A percentile compares a stretch with the other conserved stretches of the same genome.
Conservation (phyloP, 2,113 vertebrate genomes). For the Mohoua ochrocephala region DNA sequence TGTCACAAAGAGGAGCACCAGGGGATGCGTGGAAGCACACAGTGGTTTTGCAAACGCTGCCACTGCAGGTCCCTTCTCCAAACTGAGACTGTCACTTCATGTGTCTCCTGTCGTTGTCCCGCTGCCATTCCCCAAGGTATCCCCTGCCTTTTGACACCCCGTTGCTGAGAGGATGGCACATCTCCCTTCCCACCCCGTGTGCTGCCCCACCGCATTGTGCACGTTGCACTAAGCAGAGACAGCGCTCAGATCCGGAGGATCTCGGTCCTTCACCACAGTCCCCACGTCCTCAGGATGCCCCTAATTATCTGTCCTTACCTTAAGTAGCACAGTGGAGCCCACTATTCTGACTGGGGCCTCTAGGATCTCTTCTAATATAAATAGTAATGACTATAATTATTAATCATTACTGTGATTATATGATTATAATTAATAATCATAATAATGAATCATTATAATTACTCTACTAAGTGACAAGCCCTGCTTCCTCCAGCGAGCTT, state of each 20-base stretch:
- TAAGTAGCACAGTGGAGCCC: neutral
- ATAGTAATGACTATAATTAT: slow-evolving; percentile 62
- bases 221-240: fast-evolving
- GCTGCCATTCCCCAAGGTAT: neutral
- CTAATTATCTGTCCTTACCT: neutral
- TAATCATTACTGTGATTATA: slow-evolving; percentile 57
- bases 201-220: fast-evolving
- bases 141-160: neutral
- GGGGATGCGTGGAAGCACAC: neutral
- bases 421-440: slow-evolving; percentile 60
- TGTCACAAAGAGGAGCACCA: neutral
- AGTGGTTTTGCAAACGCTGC: neutral
- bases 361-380: slow-evolving; percentile 36
- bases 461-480: slow-evolving; percentile 28
- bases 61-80: neutral
- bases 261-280: neutral
- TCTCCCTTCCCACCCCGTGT: fast-evolving
- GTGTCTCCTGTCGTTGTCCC: neutral
- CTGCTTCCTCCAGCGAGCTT: slow-evolving; percentile 14
- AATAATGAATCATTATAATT: slow-evolving; percentile 63
- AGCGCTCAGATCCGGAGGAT: neutral
- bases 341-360: slow-evolving; percentile 11
- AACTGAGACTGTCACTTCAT: neutral
- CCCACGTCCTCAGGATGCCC: neutral
- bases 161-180: fast-evolving